A percentile compares a stretch with the other conserved stretches of the same genome.
Evolutionary conservation across 1,140 invertebrate species (phyloP).

Genomic region (Homarus americanus): DNA sequence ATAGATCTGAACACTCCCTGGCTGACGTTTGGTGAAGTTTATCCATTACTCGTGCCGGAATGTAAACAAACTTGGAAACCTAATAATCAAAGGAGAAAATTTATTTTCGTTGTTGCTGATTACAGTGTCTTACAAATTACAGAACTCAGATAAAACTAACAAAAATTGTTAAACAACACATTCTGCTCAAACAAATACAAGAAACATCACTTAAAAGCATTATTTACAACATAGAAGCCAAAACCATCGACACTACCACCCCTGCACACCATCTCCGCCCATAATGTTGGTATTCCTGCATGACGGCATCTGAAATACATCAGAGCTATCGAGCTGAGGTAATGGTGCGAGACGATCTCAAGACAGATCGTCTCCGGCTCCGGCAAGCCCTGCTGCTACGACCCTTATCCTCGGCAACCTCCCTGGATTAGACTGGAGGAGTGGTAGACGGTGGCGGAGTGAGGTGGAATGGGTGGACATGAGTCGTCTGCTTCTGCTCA

Average conservation of each 20-base stretch:
- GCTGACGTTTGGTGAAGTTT: neutral
- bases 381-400: neutral
- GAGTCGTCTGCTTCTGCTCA: too few species aligned
- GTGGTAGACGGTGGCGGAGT: neutral
- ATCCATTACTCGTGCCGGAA: neutral
- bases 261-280: too few species aligned
- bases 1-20: neutral
- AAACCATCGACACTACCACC: too few species aligned
- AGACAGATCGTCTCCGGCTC: slow-evolving; percentile 5
- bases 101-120: neutral
- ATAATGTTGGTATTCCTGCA: too few species aligned
- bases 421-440: neutral
- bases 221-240: too few species aligned
- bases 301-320: neutral
- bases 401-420: neutral
- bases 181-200: too few species aligned
- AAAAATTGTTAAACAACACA: too few species aligned
- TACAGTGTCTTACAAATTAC: too few species aligned
- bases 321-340: slow-evolving; percentile 10
- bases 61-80: neutral
- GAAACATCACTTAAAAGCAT: too few species aligned
- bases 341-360: slow-evolving; percentile 1
- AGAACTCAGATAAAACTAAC: too few species aligned
- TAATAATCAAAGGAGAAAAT: neutral
- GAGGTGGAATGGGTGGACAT: too few species aligned